phyloP scores from a whole-genome alignment of 2,797 vertebrate genomes.

The Chloroceryle amazona region DNA sequence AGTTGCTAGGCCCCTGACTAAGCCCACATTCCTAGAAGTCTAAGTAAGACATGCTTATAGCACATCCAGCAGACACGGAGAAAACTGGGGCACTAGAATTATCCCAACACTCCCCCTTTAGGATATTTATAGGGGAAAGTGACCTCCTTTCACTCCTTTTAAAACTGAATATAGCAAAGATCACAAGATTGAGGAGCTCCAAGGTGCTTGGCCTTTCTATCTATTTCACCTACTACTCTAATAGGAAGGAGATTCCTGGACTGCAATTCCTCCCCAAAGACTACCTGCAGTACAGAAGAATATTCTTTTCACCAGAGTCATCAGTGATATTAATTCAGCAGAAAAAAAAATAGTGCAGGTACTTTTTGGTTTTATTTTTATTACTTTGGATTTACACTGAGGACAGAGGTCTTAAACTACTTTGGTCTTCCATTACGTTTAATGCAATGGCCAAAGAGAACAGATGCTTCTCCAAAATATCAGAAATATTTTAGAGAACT shows the following conservation, averaged over 20 bases:
- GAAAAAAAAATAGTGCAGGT: not conserved
- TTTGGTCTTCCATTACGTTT: not conserved
- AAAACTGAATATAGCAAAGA: not conserved
- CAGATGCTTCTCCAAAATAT: not conserved
- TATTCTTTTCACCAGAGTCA: not conserved
- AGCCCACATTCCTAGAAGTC: not conserved
- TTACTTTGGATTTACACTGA: not conserved
- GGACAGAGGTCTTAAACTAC: not conserved
- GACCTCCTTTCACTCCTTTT: constrained; percentile 1
- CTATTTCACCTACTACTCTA: not conserved
- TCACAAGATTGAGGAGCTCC: not conserved
- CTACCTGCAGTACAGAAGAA: not conserved
- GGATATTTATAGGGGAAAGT: not conserved
- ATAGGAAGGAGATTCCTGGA: not conserved
- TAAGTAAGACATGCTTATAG: not conserved
- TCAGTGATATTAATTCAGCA: not conserved
- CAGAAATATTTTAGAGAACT: not conserved
- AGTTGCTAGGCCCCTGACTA: not conserved
- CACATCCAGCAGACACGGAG: not conserved
- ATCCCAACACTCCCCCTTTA: not conserved
- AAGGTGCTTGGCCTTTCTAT: not conserved
- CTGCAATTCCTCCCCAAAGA: not conserved
- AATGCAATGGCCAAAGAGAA: not conserved
- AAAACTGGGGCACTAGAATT: not conserved
- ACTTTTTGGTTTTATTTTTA: fast-evolving